Conservation (phyloP, 2,888 invertebrate species). For the Diadegma fenestrale region DNA sequence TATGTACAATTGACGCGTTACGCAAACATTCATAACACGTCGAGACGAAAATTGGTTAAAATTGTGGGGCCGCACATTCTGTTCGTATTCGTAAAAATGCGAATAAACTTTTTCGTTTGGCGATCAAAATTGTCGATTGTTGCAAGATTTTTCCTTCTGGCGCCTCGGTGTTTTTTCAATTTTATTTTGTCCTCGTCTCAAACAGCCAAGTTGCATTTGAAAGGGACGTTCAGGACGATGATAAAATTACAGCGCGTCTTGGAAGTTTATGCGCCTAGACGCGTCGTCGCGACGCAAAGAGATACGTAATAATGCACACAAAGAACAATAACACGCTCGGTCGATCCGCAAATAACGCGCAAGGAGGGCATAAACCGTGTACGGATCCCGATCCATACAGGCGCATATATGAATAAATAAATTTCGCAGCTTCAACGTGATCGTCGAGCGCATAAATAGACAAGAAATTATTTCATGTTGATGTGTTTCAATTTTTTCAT, state of each 20-base stretch:
- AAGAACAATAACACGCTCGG: constrained; percentile 65
- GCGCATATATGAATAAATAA: constrained; percentile 47
- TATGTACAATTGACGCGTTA: constrained; percentile 70
- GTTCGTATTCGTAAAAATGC: not conserved
- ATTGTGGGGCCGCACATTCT: not conserved
- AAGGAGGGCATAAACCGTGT: not conserved
- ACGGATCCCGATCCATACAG: not conserved
- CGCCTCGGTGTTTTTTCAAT: not conserved
- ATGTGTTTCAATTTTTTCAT: not conserved
- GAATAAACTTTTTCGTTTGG: no score
- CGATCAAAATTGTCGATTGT: not conserved
- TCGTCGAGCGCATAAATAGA: constrained; percentile 31
- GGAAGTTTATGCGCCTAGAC: constrained; percentile 21
- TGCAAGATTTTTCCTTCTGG: not conserved
- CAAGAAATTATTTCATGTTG: not conserved
- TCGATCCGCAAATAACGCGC: constrained; percentile 38
- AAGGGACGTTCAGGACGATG: constrained; percentile 31
- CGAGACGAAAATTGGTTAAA: constrained; percentile 24
- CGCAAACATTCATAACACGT: constrained; percentile 71
- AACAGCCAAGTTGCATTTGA: not conserved
- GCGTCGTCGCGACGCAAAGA: constrained; percentile 28
- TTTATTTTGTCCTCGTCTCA: not conserved
- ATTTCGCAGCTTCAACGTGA: constrained; percentile 36
- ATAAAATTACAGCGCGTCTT: constrained; percentile 45
- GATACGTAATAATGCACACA: constrained; percentile 45